These are phyloP conservation scores for Crocodylus rhombifer DNA, from an alignment of 2,797 vertebrate species.

Conservation along the genomic window DNA sequence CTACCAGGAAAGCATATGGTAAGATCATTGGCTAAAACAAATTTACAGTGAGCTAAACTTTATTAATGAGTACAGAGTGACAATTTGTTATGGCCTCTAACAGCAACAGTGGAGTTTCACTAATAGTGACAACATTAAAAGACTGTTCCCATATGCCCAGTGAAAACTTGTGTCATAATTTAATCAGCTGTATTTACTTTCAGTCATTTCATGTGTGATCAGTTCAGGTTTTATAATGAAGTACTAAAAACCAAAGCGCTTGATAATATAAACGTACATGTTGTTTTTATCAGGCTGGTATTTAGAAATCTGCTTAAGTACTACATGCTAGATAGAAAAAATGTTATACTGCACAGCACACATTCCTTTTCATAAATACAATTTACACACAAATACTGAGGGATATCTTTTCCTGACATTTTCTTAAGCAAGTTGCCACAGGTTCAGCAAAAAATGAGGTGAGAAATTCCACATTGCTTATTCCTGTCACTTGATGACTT, in stretches of 20 bases:
- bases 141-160: fast-evolving
- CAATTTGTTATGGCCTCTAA: not conserved
- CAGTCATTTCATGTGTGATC: not conserved
- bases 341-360: not conserved
- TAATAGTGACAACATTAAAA: not conserved
- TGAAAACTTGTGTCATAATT: not conserved
- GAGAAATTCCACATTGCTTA: not conserved
- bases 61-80: not conserved
- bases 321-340: not conserved
- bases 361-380: fast-evolving
- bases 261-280: not conserved
- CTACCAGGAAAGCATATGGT: fast-evolving
- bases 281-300: not conserved
- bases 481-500: not conserved
- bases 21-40: not conserved
- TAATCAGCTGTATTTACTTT: not conserved
- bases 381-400: not conserved
- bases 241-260: not conserved
- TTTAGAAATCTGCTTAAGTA: not conserved
- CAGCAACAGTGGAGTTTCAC: not conserved
- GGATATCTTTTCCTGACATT: not conserved
- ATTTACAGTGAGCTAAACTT: not conserved
- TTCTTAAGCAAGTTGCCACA: not conserved
- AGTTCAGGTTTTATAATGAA: not conserved
- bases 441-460: not conserved